Evolutionary conservation across 2,113 vertebrate species (phyloP), one percentile per base, ranked within the genome.

Genomic region (Nerophis lumbriciformis): DNA sequence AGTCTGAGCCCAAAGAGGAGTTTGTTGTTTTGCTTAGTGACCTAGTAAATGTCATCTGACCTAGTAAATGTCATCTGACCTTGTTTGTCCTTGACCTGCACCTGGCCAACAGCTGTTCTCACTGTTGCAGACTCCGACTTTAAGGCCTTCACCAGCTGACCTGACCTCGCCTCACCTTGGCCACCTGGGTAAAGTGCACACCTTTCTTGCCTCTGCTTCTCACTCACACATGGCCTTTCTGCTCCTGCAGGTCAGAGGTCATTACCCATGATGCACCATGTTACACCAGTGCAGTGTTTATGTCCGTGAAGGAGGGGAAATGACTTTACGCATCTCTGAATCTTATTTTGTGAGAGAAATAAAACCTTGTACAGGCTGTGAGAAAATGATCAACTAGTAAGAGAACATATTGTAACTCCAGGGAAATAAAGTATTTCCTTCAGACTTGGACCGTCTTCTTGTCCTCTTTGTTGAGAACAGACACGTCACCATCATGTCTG

Each of bases 71-170:
- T 45, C 12, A 28, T 42, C 3, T 45, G 42, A 11, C 6, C 12
- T 45, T 45, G 4, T 6, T 14, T 49, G n/a, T 48, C 15, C 6
- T 54, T 37, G 19, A 28, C 28, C 28, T 57, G 44, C n/a, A 44
- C 2, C 19, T 19, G 38, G 35, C n/a, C 37, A n/a, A 15, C 19
- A 19, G 8, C 19, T 39, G 10, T 44, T 57, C 84, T 87, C 87
- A 78, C 81, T 72, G 73, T 92, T 90, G 84, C 90, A 92, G 91
- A 91, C 72, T 89, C 90, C 78, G 90, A 92, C 85, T 91, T 92
- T 88, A 75, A 91, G 85, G 90, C 91, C 82, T 91, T 89, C 85
- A 88, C 89, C 63, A 90, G 90, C 84, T 88, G 83, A 88, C 73
- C 84, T 85, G 87, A 88, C 28, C 19, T 76, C 83, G 88, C 54